Evolutionary conservation across 2,888 invertebrate species (phyloP).

Genomic region (Anodontia alba): DNA sequence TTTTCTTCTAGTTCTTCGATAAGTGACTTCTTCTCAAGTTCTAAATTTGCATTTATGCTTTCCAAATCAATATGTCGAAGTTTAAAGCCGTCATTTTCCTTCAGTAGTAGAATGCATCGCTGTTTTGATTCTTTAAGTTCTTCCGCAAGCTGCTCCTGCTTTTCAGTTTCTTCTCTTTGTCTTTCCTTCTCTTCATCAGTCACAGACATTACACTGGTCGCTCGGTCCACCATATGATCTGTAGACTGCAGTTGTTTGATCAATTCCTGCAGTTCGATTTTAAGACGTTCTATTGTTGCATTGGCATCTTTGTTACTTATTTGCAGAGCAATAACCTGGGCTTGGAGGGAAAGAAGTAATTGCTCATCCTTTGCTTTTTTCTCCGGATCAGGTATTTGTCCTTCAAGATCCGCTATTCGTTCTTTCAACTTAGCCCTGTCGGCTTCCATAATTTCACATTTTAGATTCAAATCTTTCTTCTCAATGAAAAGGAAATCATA

Average conservation of each 20-base stretch:
- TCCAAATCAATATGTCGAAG: constrained; percentile 29
- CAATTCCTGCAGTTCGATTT: constrained; percentile 44
- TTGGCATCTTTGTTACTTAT: constrained; percentile 55
- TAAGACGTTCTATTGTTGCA: constrained; percentile 41
- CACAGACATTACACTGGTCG: constrained; percentile 43
- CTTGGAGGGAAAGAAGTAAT: constrained; percentile 48
- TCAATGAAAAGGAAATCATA: constrained; percentile 44
- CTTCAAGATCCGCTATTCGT: constrained; percentile 44
- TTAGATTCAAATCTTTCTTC: constrained; percentile 48
- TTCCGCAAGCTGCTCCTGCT: constrained; percentile 28
- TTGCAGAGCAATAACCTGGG: constrained; percentile 49
- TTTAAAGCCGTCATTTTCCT: constrained; percentile 56
- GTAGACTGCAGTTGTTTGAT: constrained; percentile 47
- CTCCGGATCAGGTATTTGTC: constrained; percentile 49
- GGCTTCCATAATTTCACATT: constrained; percentile 56
- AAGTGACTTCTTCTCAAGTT: constrained; percentile 31
- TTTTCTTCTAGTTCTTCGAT: constrained; percentile 36
- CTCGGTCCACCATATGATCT: constrained; percentile 45
- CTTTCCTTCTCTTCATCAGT: constrained; percentile 37
- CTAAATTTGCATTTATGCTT: constrained; percentile 39
- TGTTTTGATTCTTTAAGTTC: constrained; percentile 45
- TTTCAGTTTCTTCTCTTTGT: constrained; percentile 20
- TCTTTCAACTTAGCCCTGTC: constrained; percentile 55
- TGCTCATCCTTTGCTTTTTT: constrained; percentile 60
- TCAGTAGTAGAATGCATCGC: constrained; percentile 34